These are phyloP conservation scores for Heliconius nattereri DNA, from an alignment of 1,140 invertebrate genomes.

Conservation along the genomic window DNA sequence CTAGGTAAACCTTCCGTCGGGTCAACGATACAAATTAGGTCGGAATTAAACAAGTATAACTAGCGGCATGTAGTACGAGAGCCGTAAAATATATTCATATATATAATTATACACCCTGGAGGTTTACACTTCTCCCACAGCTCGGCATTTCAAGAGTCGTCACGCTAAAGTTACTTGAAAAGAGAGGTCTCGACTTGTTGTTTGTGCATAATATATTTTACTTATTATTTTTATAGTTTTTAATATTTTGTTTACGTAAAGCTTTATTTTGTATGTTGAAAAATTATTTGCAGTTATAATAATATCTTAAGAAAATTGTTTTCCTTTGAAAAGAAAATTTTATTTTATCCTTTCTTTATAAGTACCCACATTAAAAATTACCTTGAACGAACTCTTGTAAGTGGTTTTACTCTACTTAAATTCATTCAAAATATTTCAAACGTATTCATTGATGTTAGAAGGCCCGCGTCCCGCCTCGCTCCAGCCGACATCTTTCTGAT, in stretches of 20 bases:
- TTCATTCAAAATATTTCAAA: background rate
- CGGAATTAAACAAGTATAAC: constrained; percentile 8
- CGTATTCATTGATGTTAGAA: constrained; percentile 21
- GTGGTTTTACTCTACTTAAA: background rate
- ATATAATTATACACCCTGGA: background rate
- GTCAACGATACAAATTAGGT: constrained; percentile 13
- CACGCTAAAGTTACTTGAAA: constrained; percentile 9
- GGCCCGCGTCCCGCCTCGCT: background rate
- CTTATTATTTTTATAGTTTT: background rate
- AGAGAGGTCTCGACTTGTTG: background rate
- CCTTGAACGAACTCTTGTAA: background rate
- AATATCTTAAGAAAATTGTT: background rate
- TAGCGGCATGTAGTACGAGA: background rate
- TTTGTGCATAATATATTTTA: constrained; percentile 1
- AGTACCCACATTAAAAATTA: background rate
- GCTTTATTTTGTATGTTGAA: too few relatives aligned
- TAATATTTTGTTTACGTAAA: background rate
- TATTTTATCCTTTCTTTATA: background rate
- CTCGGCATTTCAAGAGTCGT: background rate
- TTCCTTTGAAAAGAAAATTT: background rate
- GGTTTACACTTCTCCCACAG: background rate
- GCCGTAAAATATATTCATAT: background rate
- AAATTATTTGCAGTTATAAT: background rate
- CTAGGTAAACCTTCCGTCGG: constrained; percentile 10
- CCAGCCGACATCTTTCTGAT: background rate